Conservation (phyloP, 1,140 invertebrate genomes). For the Drosophila busckii region DNA sequence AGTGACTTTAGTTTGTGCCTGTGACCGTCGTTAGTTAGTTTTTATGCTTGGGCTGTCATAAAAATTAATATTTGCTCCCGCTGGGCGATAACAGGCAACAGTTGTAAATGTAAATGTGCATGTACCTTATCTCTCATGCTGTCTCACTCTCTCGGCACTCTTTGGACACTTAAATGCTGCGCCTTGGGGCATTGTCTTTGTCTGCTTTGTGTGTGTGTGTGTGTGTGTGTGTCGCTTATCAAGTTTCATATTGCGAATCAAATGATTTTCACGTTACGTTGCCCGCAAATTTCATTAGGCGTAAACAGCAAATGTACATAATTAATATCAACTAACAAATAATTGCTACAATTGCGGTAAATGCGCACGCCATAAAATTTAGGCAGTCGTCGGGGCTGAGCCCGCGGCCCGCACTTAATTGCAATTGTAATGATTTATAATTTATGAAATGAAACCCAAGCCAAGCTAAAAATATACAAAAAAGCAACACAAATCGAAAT, state of each 20-base stretch:
- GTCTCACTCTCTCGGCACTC: not conserved
- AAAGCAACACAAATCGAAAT: not conserved
- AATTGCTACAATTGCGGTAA: slow-evolving; percentile 26
- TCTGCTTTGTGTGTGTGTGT: not conserved
- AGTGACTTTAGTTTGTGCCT: slow-evolving; percentile 35
- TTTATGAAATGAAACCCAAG: slow-evolving; percentile 48
- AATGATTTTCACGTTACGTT: not conserved
- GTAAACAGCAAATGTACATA: slow-evolving; percentile 23
- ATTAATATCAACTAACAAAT: slow-evolving; percentile 44
- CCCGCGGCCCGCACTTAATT: slow-evolving; percentile 18
- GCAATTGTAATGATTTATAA: slow-evolving; percentile 65
- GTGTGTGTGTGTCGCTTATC: not conserved
- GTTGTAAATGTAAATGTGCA: slow-evolving; percentile 15
- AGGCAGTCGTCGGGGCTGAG: not conserved
- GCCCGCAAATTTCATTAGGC: slow-evolving; percentile 13
- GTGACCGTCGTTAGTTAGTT: slow-evolving; percentile 49
- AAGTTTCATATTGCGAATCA: not conserved
- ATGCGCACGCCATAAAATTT: no score
- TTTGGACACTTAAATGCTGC: not conserved
- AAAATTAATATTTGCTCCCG: slow-evolving; percentile 35
- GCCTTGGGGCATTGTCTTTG: not conserved
- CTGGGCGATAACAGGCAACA: slow-evolving; percentile 17
- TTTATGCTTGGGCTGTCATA: slow-evolving; percentile 47
- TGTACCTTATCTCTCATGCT: not conserved
- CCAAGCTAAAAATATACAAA: slow-evolving; percentile 21